Conservation (phyloP, 2,888 invertebrate species). For the Uloborus plumipes region DNA sequence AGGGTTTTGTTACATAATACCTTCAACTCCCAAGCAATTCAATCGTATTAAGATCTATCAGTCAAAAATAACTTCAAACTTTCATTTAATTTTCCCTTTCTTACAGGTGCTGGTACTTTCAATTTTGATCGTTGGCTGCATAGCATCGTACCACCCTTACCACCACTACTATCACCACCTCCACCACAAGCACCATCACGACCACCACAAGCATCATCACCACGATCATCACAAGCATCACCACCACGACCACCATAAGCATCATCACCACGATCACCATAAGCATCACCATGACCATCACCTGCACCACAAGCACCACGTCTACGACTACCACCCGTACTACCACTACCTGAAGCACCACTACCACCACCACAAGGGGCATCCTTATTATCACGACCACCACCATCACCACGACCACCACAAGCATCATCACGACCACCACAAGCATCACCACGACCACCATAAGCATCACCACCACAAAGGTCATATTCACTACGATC, state of each 20-base stretch:
- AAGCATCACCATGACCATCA: slow-evolving; percentile 24
- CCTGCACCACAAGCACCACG: slow-evolving; percentile 31
- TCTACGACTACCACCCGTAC: slow-evolving; percentile 21
- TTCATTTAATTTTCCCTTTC: background rate
- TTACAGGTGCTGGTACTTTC: slow-evolving; percentile 33
- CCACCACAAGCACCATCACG: slow-evolving; percentile 3
- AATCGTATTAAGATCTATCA: background rate
- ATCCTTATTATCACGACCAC: slow-evolving; percentile 23
- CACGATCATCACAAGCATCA: background rate
- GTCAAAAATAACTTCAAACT: too few relatives aligned
- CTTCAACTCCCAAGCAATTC: too few relatives aligned
- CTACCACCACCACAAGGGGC: slow-evolving; percentile 26
- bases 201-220: slow-evolving; percentile 16
- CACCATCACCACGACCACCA: slow-evolving; percentile 20
- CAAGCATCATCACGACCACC: slow-evolving; percentile 28
- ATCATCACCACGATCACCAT: slow-evolving; percentile 13
- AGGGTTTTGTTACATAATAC: too few relatives aligned
- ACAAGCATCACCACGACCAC: slow-evolving; percentile 3
- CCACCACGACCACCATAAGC: slow-evolving; percentile 12
- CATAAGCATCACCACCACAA: background rate
- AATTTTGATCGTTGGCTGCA: slow-evolving; percentile 10
- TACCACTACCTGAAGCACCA: slow-evolving; percentile 15
- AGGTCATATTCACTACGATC: background rate
- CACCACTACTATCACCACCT: slow-evolving; percentile 17
- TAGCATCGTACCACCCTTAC: slow-evolving; percentile 26